Evolutionary conservation across 2,113 vertebrate species (phyloP).

Genomic region (Leptobrachium ailaonicum): DNA sequence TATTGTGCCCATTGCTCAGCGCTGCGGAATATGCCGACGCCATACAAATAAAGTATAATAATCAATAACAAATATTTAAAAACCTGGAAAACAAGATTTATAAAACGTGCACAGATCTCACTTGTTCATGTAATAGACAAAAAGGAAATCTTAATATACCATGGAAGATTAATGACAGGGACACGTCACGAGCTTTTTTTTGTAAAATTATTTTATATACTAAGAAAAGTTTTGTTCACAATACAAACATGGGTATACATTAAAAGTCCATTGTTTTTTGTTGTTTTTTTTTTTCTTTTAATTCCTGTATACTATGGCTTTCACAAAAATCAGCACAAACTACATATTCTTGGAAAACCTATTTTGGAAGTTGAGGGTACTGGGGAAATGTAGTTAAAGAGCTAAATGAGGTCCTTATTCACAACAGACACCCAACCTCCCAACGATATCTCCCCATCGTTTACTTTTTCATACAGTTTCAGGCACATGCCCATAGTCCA

Average conservation of each 20-base stretch:
- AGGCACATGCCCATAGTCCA: background rate
- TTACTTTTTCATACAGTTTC: background rate
- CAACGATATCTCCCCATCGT: background rate
- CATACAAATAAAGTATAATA: too few relatives aligned
- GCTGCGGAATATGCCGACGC: too few relatives aligned
- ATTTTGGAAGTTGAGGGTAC: background rate
- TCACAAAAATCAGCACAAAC: conserved; percentile 15
- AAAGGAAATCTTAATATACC: too few relatives aligned
- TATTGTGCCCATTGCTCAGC: too few relatives aligned
- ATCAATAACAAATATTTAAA: too few relatives aligned
- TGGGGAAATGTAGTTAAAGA: background rate
- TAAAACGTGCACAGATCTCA: too few relatives aligned
- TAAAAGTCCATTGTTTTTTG: conserved; percentile 12
- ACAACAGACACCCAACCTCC: background rate
- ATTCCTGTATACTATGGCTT: conserved; percentile 46
- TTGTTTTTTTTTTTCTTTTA: background rate
- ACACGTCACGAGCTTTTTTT: conserved; percentile 5
- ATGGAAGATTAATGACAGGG: background rate
- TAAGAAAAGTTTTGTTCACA: conserved; percentile 51
- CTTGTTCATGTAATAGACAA: too few relatives aligned
- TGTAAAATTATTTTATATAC: conserved; percentile 52
- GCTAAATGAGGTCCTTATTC: background rate
- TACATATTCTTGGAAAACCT: conserved; percentile 11
- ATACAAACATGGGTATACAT: conserved; percentile 48
- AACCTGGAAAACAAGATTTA: too few relatives aligned